Conservation (phyloP, 2,797 vertebrate species). For the Mus minutoides region DNA sequence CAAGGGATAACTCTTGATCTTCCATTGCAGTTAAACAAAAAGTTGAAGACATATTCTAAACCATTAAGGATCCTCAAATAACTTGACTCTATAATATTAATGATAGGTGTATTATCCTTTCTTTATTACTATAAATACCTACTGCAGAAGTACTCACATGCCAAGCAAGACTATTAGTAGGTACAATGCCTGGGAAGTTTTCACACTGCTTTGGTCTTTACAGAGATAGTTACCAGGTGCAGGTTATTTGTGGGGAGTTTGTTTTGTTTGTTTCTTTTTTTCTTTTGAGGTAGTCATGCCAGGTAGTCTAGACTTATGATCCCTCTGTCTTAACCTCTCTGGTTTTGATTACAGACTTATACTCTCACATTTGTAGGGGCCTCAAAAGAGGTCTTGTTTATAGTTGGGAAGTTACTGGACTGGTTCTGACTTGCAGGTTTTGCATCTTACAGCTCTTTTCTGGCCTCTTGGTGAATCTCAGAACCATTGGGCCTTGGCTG, state of each 20-base stretch:
- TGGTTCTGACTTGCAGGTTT: neutral
- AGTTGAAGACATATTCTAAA: neutral
- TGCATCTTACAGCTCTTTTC: conserved; percentile 80
- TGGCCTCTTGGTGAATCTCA: conserved; percentile 95
- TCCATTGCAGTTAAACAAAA: neutral
- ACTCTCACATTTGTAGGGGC: neutral
- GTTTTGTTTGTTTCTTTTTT: neutral
- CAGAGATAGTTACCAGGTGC: neutral
- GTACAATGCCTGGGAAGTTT: neutral
- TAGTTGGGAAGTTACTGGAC: neutral
- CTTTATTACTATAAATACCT: neutral
- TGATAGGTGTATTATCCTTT: neutral
- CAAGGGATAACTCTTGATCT: neutral
- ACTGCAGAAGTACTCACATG: neutral
- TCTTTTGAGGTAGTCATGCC: neutral
- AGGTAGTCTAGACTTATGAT: neutral
- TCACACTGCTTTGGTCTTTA: neutral
- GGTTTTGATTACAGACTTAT: neutral
- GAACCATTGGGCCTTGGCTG: conserved; percentile 91
- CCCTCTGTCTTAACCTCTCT: neutral
- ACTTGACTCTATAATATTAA: neutral
- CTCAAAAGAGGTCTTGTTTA: neutral
- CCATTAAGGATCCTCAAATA: neutral
- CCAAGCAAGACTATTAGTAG: neutral
- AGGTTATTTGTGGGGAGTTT: neutral